These are phyloP conservation scores for Papilio xuthus DNA, from an alignment of 1,140 invertebrate genomes.

Conservation along the genomic window DNA sequence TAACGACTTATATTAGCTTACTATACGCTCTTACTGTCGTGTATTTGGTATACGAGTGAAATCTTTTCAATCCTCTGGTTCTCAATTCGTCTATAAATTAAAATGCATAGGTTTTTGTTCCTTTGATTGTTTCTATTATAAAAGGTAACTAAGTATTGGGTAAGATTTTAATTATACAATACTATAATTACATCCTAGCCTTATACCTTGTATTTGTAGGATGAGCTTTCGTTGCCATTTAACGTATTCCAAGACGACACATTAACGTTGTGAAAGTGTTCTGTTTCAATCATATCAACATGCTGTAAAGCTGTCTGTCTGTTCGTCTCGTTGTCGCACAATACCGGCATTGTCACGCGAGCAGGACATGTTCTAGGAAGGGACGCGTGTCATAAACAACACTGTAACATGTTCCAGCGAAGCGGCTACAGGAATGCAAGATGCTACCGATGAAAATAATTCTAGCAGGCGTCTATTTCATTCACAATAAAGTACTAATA, in stretches of 20 bases:
- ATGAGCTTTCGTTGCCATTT: constrained; percentile 15
- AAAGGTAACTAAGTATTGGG: not conserved
- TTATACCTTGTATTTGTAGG: not conserved
- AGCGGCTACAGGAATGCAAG: not conserved
- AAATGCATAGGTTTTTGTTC: too few relatives aligned
- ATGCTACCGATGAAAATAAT: constrained; percentile 1
- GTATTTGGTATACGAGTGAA: too few relatives aligned
- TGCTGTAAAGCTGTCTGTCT: constrained; percentile 53
- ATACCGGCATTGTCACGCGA: constrained; percentile 47
- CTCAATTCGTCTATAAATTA: too few relatives aligned
- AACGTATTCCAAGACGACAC: constrained; percentile 37
- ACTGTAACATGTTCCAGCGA: constrained; percentile 34
- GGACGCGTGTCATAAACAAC: constrained; percentile 36
- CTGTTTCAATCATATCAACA: constrained; percentile 45
- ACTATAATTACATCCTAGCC: not conserved
- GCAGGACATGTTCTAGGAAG: constrained; percentile 42
- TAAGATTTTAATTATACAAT: not conserved
- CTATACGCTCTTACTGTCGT: too few relatives aligned
- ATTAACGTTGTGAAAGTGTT: constrained; percentile 35
- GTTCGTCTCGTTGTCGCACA: constrained; percentile 45
- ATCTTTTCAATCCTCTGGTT: too few relatives aligned
- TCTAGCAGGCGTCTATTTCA: not conserved
- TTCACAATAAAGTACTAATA: not conserved
- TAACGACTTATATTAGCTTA: not conserved
- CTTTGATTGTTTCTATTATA: not conserved